These are phyloP conservation scores for Clivina fossor DNA, from an alignment of 2,888 invertebrate species.

Conservation along the genomic window DNA sequence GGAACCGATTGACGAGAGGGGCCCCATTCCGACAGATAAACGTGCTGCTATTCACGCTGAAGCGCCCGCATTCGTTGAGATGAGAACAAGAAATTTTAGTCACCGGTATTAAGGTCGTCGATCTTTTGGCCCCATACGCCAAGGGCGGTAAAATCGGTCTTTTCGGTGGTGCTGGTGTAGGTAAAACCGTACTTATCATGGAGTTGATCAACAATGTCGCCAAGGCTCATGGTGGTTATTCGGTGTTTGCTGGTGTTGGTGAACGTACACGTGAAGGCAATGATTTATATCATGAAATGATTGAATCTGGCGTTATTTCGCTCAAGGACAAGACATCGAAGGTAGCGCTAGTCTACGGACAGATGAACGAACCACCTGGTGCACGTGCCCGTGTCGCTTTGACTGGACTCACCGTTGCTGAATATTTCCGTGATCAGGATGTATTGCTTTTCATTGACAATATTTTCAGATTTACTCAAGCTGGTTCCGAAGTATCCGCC, in stretches of 20 bases:
- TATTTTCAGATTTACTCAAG: conserved; percentile 93
- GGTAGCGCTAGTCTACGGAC: conserved; percentile 91
- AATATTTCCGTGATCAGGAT: conserved; percentile 95
- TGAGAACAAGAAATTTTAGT: conserved; percentile 89
- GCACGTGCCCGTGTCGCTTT: conserved; percentile 92
- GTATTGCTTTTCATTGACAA: conserved; percentile 95
- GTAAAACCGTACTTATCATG: conserved; percentile 96
- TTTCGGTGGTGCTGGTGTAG: conserved; percentile 94
- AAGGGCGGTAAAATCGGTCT: conserved; percentile 95
- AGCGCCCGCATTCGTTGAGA: conserved; percentile 87
- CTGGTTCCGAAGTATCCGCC: conserved; percentile 88
- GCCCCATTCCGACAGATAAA: conserved; percentile 78
- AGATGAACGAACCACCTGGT: conserved; percentile 97
- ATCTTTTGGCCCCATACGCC: conserved; percentile 88
- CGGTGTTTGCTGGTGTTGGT: conserved; percentile 94
- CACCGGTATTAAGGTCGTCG: conserved; percentile 94
- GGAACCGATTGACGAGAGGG: conserved; percentile 85
- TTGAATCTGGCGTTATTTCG: conserved; percentile 90
- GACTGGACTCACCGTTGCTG: conserved; percentile 90
- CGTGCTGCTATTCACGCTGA: conserved; percentile 85
- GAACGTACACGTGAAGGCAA: conserved; percentile 96
- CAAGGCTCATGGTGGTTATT: conserved; percentile 95
- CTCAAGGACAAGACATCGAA: conserved; percentile 86
- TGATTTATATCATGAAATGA: conserved; percentile 96
- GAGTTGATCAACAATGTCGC: conserved; percentile 96